phyloP scores from a whole-genome alignment of 2,888 invertebrate species.

The Drosophila borealis region DNA sequence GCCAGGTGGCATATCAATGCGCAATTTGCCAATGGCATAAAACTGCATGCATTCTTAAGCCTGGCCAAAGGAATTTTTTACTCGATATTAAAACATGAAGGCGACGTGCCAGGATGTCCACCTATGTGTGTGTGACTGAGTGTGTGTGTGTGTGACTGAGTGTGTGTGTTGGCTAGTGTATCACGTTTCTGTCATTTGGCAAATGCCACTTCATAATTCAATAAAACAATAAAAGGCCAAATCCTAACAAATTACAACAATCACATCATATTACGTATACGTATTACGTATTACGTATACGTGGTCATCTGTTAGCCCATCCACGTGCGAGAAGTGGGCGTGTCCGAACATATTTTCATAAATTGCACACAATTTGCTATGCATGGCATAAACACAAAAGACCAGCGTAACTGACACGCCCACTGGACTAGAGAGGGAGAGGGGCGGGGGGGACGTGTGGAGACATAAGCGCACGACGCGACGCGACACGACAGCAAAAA shows the following conservation, averaged over 20 bases:
- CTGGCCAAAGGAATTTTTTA: slow-evolving; percentile 22
- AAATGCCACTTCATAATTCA: slow-evolving; percentile 82
- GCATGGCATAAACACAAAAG: slow-evolving; percentile 60
- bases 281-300: slow-evolving; percentile 9
- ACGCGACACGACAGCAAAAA: slow-evolving; percentile 57
- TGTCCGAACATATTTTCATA: slow-evolving; percentile 71
- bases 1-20: slow-evolving; percentile 30
- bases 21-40: slow-evolving; percentile 9
- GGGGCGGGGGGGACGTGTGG: no score
- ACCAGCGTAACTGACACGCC: slow-evolving; percentile 27
- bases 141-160: neutral
- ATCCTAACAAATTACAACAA: slow-evolving; percentile 76
- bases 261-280: slow-evolving; percentile 66
- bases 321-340: neutral
- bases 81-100: slow-evolving; percentile 42
- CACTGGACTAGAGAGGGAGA: neutral
- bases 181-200: slow-evolving; percentile 78
- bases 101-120: neutral
- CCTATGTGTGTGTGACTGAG: neutral
- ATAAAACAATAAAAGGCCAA: slow-evolving; percentile 81
- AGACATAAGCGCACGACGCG: slow-evolving; percentile 30
- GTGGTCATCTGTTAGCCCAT: neutral
- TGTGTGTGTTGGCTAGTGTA: slow-evolving; percentile 29
- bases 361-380: slow-evolving; percentile 78
- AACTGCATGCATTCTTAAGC: slow-evolving; percentile 29